Evolutionary conservation across 2,113 vertebrate genomes (phyloP).

Genomic region (Urocynchramus pylzowi): DNA sequence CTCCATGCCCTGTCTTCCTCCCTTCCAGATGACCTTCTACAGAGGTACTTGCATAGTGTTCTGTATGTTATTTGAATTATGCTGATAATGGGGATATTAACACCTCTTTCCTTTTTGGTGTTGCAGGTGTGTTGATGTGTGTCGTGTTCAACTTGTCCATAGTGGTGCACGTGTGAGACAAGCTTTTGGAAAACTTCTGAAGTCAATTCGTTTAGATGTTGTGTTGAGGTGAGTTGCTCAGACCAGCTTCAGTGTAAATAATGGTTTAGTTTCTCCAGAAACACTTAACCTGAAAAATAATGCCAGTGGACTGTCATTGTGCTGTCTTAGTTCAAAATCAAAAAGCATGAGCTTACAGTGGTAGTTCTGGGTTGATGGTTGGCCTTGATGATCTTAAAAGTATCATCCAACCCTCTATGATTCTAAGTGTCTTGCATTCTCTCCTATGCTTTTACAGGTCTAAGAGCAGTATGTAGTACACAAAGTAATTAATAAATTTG

Average conservation of each 20-base stretch:
- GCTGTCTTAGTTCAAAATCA: neutral
- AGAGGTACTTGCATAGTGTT: slow-evolving; percentile 77
- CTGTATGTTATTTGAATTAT: neutral
- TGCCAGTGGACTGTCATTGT: neutral
- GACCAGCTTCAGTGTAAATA: neutral
- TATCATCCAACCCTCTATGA: neutral
- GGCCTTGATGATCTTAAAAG: neutral
- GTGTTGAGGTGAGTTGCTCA: slow-evolving; percentile 81
- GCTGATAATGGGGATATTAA: neutral
- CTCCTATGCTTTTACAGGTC: neutral
- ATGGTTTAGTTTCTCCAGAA: neutral
- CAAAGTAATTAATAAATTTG: neutral
- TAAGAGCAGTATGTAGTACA: neutral
- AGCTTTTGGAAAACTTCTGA: slow-evolving; percentile 90
- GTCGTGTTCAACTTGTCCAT: slow-evolving; percentile 91
- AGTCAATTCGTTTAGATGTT: slow-evolving; percentile 89
- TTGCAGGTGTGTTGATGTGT: slow-evolving; percentile 90
- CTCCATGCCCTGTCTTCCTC: slow-evolving; percentile 88
- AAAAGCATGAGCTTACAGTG: neutral
- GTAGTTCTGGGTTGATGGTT: neutral
- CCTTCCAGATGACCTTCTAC: slow-evolving; percentile 87
- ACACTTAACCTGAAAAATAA: neutral
- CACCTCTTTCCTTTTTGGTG: neutral
- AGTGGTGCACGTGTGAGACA: slow-evolving; percentile 88
- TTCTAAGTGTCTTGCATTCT: neutral